phyloP scores from a whole-genome alignment of 92 coral and sea anemone genomes.

The Epizoanthus fatuus region DNA sequence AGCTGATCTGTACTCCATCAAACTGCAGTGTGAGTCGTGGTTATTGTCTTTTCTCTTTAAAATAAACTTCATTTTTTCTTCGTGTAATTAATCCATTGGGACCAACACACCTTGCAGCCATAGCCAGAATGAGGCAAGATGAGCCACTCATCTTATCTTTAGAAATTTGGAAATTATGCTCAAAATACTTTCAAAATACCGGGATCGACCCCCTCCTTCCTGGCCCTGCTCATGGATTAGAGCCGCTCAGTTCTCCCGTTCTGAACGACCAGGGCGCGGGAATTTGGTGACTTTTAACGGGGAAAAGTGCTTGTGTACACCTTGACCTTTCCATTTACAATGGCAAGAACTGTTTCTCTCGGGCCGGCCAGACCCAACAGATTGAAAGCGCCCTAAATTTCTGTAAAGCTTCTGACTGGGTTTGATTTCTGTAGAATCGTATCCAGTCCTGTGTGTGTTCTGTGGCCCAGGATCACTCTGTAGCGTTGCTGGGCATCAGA shows the following conservation, averaged over 20 bases:
- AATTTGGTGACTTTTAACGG: no score
- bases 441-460: constrained; percentile 94
- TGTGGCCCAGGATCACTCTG: constrained; percentile 98
- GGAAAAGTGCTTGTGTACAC: no score
- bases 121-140: no score
- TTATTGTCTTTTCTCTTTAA: neutral
- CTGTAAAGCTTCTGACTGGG: neutral
- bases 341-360: no score
- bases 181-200: neutral
- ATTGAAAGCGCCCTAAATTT: neutral
- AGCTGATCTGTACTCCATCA: constrained; percentile 95
- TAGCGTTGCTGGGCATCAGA: constrained; percentile 90
- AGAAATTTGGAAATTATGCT: no score
- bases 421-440: constrained; percentile 74
- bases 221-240: no score
- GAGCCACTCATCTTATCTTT: neutral
- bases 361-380: no score
- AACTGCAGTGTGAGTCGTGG: constrained; percentile 89
- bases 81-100: no score
- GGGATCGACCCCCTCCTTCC: neutral
- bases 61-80: neutral
- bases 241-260: no score
- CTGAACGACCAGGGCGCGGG: no score
- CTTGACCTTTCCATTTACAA: no score
- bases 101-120: no score